Percentiles rank a stretch among this genome's conserved stretches.
These are phyloP conservation scores for Troglohyphantes excavatus DNA, from an alignment of 2,888 invertebrate species.

Conservation along the genomic window DNA sequence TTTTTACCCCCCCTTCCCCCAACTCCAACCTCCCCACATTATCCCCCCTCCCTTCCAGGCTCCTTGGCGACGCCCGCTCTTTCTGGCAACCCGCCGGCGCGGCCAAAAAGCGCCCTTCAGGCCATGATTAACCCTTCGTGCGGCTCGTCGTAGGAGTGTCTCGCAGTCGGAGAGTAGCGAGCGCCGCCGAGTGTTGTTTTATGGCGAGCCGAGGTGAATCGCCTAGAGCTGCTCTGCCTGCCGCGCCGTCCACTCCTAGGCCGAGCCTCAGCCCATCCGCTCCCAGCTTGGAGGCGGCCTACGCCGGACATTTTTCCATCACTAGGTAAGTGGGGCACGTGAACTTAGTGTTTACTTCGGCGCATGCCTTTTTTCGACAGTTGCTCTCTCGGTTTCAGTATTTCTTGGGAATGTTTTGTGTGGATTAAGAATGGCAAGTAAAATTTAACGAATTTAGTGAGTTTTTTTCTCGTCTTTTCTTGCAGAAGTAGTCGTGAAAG, in stretches of 20 bases:
- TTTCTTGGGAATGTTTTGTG: too few species aligned
- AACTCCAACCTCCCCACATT: not conserved
- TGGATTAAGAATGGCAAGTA: too few species aligned
- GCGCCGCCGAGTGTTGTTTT: constrained; percentile 40
- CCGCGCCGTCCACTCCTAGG: constrained; percentile 69
- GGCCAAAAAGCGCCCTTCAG: constrained; percentile 22
- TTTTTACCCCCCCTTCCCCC: too few species aligned
- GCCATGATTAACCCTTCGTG: constrained; percentile 72
- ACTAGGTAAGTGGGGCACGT: constrained; percentile 71
- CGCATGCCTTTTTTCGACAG: not conserved
- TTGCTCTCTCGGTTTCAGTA: too few species aligned
- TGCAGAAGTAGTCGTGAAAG: too few species aligned
- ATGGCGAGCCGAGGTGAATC: constrained; percentile 78
- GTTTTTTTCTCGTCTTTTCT: too few species aligned
- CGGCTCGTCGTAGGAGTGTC: constrained; percentile 53
- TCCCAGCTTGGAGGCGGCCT: constrained; percentile 60
- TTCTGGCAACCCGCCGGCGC: constrained; percentile 58
- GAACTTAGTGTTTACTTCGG: constrained; percentile 33
- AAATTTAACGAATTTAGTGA: not conserved
- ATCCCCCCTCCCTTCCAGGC: not conserved
- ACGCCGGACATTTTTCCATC: constrained; percentile 77
- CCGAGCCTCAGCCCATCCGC: constrained; percentile 74
- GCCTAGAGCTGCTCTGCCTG: constrained; percentile 71
- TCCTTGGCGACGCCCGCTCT: not conserved
- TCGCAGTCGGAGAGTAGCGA: constrained; percentile 39